These are phyloP conservation scores for Poeciliopsis turrubarensis DNA, from an alignment of 2,113 vertebrate species.

Conservation along the genomic window DNA sequence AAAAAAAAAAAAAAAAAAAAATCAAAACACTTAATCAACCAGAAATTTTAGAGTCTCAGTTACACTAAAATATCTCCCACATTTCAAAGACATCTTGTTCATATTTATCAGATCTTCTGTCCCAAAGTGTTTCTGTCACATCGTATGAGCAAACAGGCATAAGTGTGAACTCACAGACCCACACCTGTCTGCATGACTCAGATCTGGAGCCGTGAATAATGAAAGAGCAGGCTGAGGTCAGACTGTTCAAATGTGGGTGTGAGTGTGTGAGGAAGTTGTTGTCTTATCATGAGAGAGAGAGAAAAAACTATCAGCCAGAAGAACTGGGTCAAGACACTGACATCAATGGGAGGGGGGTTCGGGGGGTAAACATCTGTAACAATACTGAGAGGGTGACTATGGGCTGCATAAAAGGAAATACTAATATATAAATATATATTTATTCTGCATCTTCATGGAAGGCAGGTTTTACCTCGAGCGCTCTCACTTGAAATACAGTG, in stretches of 20 bases:
- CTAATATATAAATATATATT: neutral
- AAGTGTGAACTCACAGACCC: conserved; percentile 21
- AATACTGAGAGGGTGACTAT: conserved; percentile 17
- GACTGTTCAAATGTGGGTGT: conserved; percentile 53
- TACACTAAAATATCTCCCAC: neutral
- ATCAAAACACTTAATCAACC: neutral
- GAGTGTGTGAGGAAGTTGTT: conserved; percentile 6
- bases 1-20: conserved; percentile 6
- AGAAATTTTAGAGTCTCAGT: conserved; percentile 21
- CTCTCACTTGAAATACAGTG: neutral
- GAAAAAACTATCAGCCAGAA: conserved; percentile 32
- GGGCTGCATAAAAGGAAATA: conserved; percentile 17
- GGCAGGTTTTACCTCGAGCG: neutral
- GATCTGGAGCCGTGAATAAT: conserved; percentile 69
- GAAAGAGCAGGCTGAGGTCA: conserved; percentile 65
- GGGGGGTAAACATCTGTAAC: conserved; percentile 1
- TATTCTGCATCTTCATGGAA: neutral
- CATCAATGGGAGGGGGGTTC: neutral
- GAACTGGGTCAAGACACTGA: conserved; percentile 47
- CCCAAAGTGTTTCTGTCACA: conserved; percentile 9
- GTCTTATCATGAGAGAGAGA: conserved; percentile 44
- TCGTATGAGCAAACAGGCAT: neutral
- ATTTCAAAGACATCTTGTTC: conserved; percentile 22
- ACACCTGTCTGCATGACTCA: conserved; percentile 64
- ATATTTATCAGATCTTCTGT: conserved; percentile 29